A percentile compares a stretch with the other conserved stretches of the same genome.
Conservation (phyloP, 2,888 invertebrate genomes). For the Rhamphomyia laevipes region DNA sequence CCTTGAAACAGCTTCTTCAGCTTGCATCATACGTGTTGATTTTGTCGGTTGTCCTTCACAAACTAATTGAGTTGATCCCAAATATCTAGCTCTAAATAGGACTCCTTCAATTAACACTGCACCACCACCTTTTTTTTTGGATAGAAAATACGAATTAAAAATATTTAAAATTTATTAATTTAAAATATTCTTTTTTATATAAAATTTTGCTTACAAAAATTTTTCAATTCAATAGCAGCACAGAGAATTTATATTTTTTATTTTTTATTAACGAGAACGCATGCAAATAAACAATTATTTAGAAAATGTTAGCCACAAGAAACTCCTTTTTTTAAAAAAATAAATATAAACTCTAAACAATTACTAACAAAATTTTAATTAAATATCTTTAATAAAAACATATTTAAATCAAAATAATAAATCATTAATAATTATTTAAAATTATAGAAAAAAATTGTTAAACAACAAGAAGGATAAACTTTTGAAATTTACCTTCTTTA, state of each 20-base stretch:
- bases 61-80: slow-evolving; percentile 94
- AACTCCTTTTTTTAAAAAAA: neutral
- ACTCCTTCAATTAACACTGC: slow-evolving; percentile 99
- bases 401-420: neutral
- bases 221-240: neutral
- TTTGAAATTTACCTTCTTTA: slow-evolving; percentile 33
- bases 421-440: neutral
- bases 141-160: no score
- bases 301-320: neutral
- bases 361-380: neutral
- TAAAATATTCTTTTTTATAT: neutral
- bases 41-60: slow-evolving; percentile 98
- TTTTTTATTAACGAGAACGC: neutral
- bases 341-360: neutral
- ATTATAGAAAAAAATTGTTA: no score
- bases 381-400: neutral
- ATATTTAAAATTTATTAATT: neutral
- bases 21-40: slow-evolving; percentile 97
- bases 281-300: slow-evolving; percentile 1
- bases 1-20: slow-evolving; percentile 96
- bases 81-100: slow-evolving; percentile 89
- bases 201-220: neutral
- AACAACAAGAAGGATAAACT: slow-evolving; percentile 5
- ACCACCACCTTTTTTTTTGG: slow-evolving; percentile 35
- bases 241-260: neutral